These are phyloP conservation scores for Psilopogon haemacephalus DNA, from an alignment of 2,113 vertebrate genomes.

Conservation along the genomic window DNA sequence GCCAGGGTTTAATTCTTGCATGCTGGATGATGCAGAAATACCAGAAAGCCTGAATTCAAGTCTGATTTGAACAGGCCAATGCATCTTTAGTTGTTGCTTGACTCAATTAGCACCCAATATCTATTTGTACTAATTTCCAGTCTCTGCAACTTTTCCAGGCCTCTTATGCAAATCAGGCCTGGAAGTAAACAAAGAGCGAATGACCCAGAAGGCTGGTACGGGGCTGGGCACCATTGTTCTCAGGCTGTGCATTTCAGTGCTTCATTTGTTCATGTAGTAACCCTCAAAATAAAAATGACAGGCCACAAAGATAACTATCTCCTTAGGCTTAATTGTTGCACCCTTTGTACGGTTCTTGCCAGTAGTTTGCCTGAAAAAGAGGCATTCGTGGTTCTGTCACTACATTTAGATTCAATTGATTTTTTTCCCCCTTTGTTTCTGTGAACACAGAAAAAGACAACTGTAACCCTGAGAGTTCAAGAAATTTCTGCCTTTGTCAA, in stretches of 20 bases:
- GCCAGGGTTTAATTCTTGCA: background rate
- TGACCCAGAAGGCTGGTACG: background rate
- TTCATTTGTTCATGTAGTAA: constrained; percentile 22
- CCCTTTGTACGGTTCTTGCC: background rate
- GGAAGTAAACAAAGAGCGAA: constrained; percentile 15
- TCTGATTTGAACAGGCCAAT: constrained; percentile 16
- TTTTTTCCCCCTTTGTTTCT: background rate
- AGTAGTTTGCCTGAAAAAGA: background rate
- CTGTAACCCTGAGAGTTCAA: background rate
- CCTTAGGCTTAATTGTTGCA: constrained; percentile 13
- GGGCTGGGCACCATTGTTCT: constrained; percentile 36
- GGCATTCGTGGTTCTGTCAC: background rate
- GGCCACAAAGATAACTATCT: background rate
- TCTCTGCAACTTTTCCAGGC: constrained; percentile 12
- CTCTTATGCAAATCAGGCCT: constrained; percentile 37
- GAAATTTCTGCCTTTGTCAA: background rate
- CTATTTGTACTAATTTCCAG: constrained; percentile 1
- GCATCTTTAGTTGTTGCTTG: constrained; percentile 1
- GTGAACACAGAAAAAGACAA: background rate
- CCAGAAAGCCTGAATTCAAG: background rate
- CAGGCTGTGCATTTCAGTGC: constrained; percentile 17
- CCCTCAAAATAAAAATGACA: background rate
- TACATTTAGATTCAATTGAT: background rate
- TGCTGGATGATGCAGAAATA: background rate
- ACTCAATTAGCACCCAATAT: background rate